Evolutionary conservation across 2,888 invertebrate genomes (phyloP), one percentile per base, ranked within the genome.

Genomic region (Dynastes tityus): DNA sequence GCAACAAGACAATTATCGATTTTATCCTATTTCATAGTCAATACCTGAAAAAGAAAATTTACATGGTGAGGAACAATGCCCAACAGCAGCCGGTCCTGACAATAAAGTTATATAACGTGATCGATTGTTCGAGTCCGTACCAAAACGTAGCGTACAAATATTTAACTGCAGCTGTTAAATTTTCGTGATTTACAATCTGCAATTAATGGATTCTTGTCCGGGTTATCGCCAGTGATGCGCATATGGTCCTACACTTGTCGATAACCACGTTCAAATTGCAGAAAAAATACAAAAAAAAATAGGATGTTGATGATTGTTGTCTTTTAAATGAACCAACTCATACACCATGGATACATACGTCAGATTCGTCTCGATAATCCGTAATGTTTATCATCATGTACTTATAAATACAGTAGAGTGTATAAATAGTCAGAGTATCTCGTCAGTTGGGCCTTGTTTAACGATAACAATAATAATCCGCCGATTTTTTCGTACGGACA

Each of bases 361-460:
- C 55, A 58, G 22, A 58, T 64, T 37, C 40, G 5, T 64, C 4
- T 64, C n/a, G n/a, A 64, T 32, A 37, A 37, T 37, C 32, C 5
- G 37, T 32, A 64, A 64, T 32, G 32, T 13, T 4, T 32, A 37
- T 64, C 37, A 22, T 22, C 22, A 22, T 22, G 22, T 22, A 64
- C 32, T 37, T 37, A 37, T 37, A 37, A 37, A 37, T 5, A n/a
- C 64, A 64, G n/a, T 16, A 61, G 40, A 13, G 11, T 4, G 16
- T 64, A 64, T 64, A 64, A 64, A 64, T 64, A 64, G 32, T 37
- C 9, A 9, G 9, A 63, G 9, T 63, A 63, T 32, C 63, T 63
- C 29, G 32, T 61, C 45, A 1, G 40, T 32, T 64, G 37, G 37
- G 37, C 64, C 64, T 32, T 64, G 32, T 64, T 64, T 3, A 2